A percentile compares a stretch with the other conserved stretches of the same genome.
phyloP scores from a whole-genome alignment of 2,888 invertebrate genomes.

The Yponomeuta plumbellus region DNA sequence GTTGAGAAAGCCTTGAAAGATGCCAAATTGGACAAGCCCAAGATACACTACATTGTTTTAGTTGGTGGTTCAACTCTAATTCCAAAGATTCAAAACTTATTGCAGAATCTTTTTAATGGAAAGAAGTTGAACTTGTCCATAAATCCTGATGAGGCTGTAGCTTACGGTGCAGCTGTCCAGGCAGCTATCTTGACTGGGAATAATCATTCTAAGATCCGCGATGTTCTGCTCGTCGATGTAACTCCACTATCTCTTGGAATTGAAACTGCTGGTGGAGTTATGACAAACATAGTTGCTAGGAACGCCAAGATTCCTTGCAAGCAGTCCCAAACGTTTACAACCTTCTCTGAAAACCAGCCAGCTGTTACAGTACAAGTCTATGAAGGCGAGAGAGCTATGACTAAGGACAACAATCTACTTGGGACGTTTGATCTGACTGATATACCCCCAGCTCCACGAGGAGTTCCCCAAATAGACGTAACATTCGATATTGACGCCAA shows the following conservation, averaged over 20 bases:
- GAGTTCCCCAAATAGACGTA: constrained; percentile 80
- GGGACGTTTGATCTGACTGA: constrained; percentile 80
- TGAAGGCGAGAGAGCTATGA: constrained; percentile 87
- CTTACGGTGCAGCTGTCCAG: constrained; percentile 85
- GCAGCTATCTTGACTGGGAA: constrained; percentile 83
- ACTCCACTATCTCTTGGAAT: constrained; percentile 82
- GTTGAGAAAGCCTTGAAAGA: constrained; percentile 86
- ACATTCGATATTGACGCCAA: constrained; percentile 78
- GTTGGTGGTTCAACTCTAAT: constrained; percentile 90
- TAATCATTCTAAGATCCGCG: constrained; percentile 84
- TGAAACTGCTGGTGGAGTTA: constrained; percentile 87
- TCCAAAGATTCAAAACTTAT: constrained; percentile 84
- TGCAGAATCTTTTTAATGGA: constrained; percentile 85
- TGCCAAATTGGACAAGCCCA: constrained; percentile 84
- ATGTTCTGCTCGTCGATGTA: constrained; percentile 76
- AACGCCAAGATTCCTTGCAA: constrained; percentile 83
- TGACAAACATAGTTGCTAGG: constrained; percentile 84
- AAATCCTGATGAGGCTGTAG: constrained; percentile 87
- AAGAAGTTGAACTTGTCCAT: constrained; percentile 65
- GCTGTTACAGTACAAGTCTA: constrained; percentile 83
- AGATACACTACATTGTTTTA: constrained; percentile 86
- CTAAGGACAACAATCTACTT: constrained; percentile 83
- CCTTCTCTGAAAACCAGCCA: constrained; percentile 87
- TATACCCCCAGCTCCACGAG: constrained; percentile 81
- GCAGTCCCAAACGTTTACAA: constrained; percentile 84